Percentiles rank a stretch among this genome's conserved stretches.
Evolutionary conservation across 1,140 invertebrate species (phyloP).

Genomic region (Heliconius himera): DNA sequence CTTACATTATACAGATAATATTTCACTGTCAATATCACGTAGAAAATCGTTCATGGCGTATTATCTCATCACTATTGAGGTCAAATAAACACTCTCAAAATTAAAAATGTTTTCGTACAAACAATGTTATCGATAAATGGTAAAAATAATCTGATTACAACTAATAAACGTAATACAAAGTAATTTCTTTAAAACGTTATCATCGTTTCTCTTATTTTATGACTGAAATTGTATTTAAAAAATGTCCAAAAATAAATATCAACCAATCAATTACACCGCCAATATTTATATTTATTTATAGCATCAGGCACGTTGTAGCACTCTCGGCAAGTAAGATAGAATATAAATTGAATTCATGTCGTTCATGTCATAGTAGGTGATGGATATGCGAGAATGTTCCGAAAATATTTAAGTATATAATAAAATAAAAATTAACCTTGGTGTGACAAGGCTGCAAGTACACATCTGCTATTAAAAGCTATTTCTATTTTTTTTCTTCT

Average conservation of each 20-base stretch:
- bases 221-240: neutral
- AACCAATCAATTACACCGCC: neutral
- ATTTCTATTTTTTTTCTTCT: too few species aligned
- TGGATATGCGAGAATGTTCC: constrained; percentile 6
- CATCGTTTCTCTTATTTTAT: neutral
- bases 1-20: constrained; percentile 10
- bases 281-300: constrained; percentile 10
- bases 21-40: constrained; percentile 12
- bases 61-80: neutral
- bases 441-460: neutral
- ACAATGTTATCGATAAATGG: too few species aligned
- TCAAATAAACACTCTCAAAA: neutral
- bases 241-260: neutral
- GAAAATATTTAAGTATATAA: neutral
- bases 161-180: too few species aligned
- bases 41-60: neutral
- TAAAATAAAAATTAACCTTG: neutral
- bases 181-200: neutral
- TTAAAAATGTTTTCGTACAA: too few species aligned
- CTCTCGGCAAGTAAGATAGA: constrained; percentile 12
- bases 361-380: neutral
- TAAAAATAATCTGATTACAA: too few species aligned
- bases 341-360: constrained; percentile 12
- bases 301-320: neutral
- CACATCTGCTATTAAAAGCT: neutral